Conservation (phyloP, 2,113 vertebrate genomes). For the Lagenorhynchus albirostris region DNA sequence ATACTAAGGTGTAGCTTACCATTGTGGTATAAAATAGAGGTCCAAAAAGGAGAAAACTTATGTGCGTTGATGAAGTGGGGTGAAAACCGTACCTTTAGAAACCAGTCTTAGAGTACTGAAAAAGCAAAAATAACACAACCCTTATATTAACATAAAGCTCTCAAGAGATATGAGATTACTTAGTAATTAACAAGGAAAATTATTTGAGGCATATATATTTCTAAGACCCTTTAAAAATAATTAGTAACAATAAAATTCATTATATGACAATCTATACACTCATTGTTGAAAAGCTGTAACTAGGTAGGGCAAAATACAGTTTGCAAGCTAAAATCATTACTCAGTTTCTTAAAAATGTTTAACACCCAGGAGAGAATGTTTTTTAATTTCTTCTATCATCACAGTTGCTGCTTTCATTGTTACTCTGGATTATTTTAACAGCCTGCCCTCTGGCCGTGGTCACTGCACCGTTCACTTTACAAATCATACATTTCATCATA, state of each 20-base stretch:
- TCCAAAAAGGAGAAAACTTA: constrained; percentile 70
- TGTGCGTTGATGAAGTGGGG: neutral
- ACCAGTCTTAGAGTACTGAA: constrained; percentile 49
- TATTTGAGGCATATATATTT: neutral
- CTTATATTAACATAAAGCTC: neutral
- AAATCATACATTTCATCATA: neutral
- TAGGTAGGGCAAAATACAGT: neutral
- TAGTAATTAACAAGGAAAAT: neutral
- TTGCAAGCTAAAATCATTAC: neutral
- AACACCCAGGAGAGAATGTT: neutral
- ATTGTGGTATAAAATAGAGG: constrained; percentile 71
- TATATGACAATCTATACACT: neutral
- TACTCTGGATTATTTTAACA: neutral
- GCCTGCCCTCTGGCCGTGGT: neutral
- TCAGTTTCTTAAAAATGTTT: neutral
- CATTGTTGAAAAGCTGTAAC: neutral
- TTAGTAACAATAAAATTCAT: neutral
- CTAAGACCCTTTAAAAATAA: neutral
- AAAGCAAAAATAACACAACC: constrained; percentile 39
- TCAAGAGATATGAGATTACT: neutral
- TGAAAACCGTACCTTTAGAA: constrained; percentile 68
- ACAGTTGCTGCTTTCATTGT: neutral
- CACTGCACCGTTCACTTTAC: neutral
- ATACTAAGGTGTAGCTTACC: constrained; percentile 73
- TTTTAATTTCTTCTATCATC: neutral